Evolutionary conservation across 2,113 vertebrate genomes (phyloP).

Genomic region (Antigone vipio): DNA sequence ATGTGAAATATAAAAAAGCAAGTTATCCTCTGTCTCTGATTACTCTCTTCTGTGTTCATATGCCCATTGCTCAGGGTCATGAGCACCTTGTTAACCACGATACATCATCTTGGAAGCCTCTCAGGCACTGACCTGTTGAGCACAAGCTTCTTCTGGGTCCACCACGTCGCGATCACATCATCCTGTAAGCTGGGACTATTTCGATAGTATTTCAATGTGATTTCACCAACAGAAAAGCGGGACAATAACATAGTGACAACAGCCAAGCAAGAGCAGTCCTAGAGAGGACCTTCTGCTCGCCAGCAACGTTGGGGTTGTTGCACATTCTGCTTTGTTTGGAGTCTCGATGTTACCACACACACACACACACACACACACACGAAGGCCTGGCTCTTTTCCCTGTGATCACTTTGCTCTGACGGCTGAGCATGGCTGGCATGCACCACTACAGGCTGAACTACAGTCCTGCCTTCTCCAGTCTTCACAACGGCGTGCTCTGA

Average conservation of each 20-base stretch:
- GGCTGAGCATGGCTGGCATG: neutral
- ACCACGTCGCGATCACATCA: accelerated
- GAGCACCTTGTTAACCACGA: neutral
- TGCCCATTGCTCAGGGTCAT: neutral
- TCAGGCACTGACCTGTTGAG: neutral
- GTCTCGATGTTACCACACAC: neutral
- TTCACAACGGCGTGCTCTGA: neutral
- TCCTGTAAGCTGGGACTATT: neutral
- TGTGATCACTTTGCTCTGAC: neutral
- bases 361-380: no score
- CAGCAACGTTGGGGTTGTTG: neutral
- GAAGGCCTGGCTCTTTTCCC: neutral
- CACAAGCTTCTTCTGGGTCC: neutral
- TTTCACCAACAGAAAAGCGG: neutral
- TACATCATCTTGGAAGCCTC: neutral
- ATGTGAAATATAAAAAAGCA: neutral
- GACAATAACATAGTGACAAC: neutral
- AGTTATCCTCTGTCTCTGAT: neutral
- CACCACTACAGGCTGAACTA: neutral
- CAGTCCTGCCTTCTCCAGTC: neutral
- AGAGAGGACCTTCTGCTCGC: neutral
- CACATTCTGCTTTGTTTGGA: neutral
- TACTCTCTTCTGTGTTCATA: neutral
- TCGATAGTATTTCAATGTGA: neutral
- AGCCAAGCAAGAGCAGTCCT: neutral